A percentile compares a stretch with the other conserved stretches of the same genome.
phyloP scores from a whole-genome alignment of 2,113 vertebrate genomes.

The Clupea harengus region DNA sequence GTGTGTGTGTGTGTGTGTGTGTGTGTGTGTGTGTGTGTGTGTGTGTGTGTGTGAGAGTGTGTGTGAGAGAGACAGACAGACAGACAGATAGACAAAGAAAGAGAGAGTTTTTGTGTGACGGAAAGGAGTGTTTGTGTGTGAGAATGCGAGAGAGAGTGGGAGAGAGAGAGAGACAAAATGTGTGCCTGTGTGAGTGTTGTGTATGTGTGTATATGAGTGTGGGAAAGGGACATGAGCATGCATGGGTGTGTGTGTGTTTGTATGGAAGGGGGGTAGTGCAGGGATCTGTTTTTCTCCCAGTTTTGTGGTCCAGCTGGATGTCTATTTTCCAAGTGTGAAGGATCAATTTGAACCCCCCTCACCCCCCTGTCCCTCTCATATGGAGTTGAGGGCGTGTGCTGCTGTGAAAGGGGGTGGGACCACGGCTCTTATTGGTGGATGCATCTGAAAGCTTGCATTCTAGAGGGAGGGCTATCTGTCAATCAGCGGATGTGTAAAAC shows the following conservation, averaged over 20 bases:
- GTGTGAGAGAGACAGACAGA: neutral
- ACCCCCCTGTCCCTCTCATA: neutral
- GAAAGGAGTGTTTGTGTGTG: slow-evolving; percentile 6
- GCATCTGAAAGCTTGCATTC: neutral
- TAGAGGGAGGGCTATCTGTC: neutral
- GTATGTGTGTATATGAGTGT: neutral
- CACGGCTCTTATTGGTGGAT: neutral
- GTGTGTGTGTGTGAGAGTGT: neutral
- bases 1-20: neutral
- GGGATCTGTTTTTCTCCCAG: neutral
- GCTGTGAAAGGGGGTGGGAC: neutral
- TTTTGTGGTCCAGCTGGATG: slow-evolving; percentile 2
- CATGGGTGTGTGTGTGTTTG: neutral
- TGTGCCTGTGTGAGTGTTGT: neutral
- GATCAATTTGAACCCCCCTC: neutral
- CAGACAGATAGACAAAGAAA: neutral
- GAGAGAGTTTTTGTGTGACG: slow-evolving; percentile 5
- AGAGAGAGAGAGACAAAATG: too few species aligned
- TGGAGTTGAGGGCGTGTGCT: neutral
- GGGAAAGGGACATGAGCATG: neutral
- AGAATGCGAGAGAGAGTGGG: too few species aligned
- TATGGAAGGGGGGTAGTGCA: neutral
- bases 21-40: neutral
- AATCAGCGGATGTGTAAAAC: neutral
- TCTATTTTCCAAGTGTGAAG: neutral